Base-by-base conservation (phyloP, 2,888 invertebrate genomes). In the Xestia c-nigrum region DNA sequence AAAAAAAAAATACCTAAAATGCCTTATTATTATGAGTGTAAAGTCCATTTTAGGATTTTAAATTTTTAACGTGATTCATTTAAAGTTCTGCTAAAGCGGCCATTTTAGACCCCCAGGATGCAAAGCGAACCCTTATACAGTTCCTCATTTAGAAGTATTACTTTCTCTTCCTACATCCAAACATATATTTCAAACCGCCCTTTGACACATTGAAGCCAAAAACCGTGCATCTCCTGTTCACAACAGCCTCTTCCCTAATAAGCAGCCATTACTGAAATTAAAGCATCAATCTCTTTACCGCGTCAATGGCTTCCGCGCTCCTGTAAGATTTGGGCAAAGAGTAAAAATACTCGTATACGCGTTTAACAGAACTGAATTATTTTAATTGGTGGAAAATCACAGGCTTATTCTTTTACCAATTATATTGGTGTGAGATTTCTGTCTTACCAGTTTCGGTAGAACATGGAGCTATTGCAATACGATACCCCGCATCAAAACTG, bases 251-350 rank as follows among this genome's bases (percentile, higher is more conserved):
- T 78, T 70, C 80, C 76, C 84, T 91, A 92, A 92, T 92, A 92
- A 93, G 92, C 89, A 86, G 83, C 92, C 91, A 93, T 94, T 94
- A 92, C 90, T 83, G 88, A 91, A 92, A 93, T 93, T 93, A 92
- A 92, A 91, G 89, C 93, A 93, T 93, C 92, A 88, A 93, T 94
- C 93, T 93, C 89, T 80, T 84, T 78, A 86, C 89, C 81, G 85
- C 85, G 87, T 79, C 89, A 89, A 88, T 86, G 64, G 80, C 78
- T 78, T 83, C 81, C 86, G 84, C 89, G 81, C 71, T 84, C 67
- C 77, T 76, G 70, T 85, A 88, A 87, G 80, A 84, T 81, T 85
- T 73, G 40, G 50, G 0, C 85, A 85, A 72, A 88, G 84, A 90
- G 1, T 78, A 77, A 67, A 21, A 47, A 64, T 1, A n/a, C n/a